These are phyloP conservation scores for Zaprionus vittiger DNA, from an alignment of 1,140 invertebrate species.

Conservation along the genomic window DNA sequence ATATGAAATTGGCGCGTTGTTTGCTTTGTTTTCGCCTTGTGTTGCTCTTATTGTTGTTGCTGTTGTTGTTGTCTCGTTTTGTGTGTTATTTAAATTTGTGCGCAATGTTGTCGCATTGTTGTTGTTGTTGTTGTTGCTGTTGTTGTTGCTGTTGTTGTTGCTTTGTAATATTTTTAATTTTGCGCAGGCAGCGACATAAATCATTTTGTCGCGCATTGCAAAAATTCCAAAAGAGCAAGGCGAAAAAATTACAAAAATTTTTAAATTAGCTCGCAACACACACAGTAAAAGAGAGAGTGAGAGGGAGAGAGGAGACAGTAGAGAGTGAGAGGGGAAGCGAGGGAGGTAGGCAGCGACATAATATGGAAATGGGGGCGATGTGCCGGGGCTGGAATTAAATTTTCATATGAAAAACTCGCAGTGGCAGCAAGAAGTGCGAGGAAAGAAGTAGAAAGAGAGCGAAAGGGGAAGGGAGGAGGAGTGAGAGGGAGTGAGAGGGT, in stretches of 20 bases:
- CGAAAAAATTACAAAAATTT: conserved; percentile 83
- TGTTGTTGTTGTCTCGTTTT: conserved; percentile 38
- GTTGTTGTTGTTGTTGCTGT: conserved; percentile 31
- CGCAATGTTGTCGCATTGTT: conserved; percentile 50
- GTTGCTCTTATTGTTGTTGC: conserved; percentile 14
- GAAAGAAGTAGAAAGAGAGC: neutral
- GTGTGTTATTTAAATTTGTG: conserved; percentile 79
- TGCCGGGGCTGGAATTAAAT: conserved; percentile 68
- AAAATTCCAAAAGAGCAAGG: conserved; percentile 81
- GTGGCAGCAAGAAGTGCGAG: conserved; percentile 31
- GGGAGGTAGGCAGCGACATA: neutral
- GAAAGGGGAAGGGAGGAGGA: neutral
- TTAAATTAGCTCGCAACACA: conserved; percentile 78
- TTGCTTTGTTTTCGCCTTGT: conserved; percentile 17
- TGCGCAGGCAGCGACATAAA: conserved; percentile 80
- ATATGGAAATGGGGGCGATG: conserved; percentile 19
- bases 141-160: conserved; percentile 50
- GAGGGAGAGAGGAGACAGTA: neutral
- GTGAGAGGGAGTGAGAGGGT: neutral
- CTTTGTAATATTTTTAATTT: conserved; percentile 83
- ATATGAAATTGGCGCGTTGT: conserved; percentile 19
- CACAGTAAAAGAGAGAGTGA: conserved; percentile 1
- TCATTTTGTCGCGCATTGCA: conserved; percentile 83
- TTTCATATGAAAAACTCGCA: conserved; percentile 78
- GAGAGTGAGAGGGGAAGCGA: conserved; percentile 28